A percentile compares a stretch with the other conserved stretches of the same genome.
Conservation (phyloP, 2,797 vertebrate genomes). For the Trichosurus vulpecula region DNA sequence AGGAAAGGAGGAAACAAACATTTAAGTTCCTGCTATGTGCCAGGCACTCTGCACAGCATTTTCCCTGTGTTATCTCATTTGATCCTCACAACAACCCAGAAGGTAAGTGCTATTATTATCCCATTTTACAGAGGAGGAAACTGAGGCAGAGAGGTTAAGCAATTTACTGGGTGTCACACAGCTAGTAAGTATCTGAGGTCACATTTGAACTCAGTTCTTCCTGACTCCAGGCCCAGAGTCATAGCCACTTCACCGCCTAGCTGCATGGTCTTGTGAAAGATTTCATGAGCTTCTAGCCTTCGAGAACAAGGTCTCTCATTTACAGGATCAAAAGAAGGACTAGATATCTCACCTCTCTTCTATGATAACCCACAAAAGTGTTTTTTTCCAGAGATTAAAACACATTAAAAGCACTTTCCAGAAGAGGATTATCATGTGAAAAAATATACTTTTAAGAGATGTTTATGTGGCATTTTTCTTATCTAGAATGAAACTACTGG, state of each 20-base stretch:
- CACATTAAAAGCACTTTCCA: background rate
- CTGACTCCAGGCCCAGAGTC: background rate
- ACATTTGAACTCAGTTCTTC: background rate
- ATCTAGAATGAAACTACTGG: conserved; percentile 8
- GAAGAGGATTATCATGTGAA: background rate
- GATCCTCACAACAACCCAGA: background rate
- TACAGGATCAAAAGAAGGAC: background rate
- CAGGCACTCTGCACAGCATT: background rate
- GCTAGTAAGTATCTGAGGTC: background rate
- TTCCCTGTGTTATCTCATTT: background rate
- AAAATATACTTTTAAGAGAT: conserved; percentile 3
- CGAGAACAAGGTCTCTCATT: background rate
- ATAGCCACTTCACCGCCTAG: background rate
- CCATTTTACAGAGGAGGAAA: background rate
- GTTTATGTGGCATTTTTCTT: background rate
- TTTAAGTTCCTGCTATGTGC: background rate
- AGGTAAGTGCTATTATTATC: background rate
- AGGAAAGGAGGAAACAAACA: background rate
- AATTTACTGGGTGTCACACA: background rate
- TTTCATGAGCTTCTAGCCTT: background rate
- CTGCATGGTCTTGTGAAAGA: background rate
- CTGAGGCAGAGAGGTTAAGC: background rate
- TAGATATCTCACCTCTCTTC: background rate
- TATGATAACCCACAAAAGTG: background rate
- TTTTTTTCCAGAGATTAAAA: conserved; percentile 25